phyloP scores from a whole-genome alignment of 2,888 invertebrate genomes.

The Rhimphoctona megacephalus region DNA sequence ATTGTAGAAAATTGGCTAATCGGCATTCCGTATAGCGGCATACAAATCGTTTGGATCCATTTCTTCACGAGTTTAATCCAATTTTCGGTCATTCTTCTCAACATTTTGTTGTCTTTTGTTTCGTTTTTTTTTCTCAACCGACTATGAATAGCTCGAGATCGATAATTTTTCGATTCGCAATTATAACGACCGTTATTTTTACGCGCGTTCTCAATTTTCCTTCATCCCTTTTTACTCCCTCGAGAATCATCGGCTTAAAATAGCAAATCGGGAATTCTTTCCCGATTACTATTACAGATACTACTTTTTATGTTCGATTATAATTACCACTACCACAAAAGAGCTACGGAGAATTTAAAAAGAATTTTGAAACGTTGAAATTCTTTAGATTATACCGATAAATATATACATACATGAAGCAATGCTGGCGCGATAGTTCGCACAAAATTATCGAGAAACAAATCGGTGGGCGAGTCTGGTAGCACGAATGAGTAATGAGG shows the following conservation, averaged over 20 bases:
- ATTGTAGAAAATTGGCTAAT: neutral
- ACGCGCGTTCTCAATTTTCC: constrained; percentile 3
- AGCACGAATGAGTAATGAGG: constrained; percentile 70
- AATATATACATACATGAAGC: neutral
- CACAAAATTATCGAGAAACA: constrained; percentile 59
- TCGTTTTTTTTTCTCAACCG: neutral
- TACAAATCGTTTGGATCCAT: neutral
- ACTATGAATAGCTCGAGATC: neutral
- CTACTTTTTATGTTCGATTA: constrained; percentile 42
- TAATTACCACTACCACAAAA: constrained; percentile 33
- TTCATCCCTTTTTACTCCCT: neutral
- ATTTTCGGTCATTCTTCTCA: neutral
- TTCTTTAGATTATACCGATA: neutral
- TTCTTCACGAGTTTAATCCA: neutral
- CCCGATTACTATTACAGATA: constrained; percentile 29
- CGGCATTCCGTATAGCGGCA: neutral
- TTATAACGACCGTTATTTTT: neutral
- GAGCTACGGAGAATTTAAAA: neutral
- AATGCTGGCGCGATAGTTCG: constrained; percentile 21
- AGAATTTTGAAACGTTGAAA: constrained; percentile 15
- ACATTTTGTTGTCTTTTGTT: neutral
- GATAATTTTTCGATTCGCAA: neutral
- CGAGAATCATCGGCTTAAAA: constrained; percentile 25
- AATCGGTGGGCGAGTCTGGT: constrained; percentile 70
- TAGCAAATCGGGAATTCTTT: constrained; percentile 10